These are phyloP conservation scores for Temnothorax curvispinosus DNA, from an alignment of 1,140 invertebrate species.

Conservation along the genomic window DNA sequence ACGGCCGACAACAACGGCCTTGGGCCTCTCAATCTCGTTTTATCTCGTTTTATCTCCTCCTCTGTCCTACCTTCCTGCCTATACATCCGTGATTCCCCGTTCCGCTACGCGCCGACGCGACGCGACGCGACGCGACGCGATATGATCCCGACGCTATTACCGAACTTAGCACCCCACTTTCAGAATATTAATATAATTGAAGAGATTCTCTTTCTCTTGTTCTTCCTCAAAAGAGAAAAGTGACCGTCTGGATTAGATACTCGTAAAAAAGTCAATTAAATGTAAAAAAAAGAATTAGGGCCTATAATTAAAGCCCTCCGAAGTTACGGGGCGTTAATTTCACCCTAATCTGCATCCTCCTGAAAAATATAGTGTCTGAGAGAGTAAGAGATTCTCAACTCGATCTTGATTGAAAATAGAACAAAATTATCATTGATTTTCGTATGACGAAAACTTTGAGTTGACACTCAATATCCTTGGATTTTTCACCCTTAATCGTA, in stretches of 20 bases:
- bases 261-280: not conserved
- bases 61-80: conserved; percentile 54
- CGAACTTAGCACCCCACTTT: conserved; percentile 11
- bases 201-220: not conserved
- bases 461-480: not conserved
- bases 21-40: conserved; percentile 62
- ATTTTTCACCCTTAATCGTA: not conserved
- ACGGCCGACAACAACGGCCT: conserved; percentile 77
- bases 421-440: not conserved
- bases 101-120: conserved; percentile 20
- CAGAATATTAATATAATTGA: conserved; percentile 1
- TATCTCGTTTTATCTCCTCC: conserved; percentile 36
- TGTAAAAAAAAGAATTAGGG: not conserved
- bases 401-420: not conserved
- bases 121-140: not conserved
- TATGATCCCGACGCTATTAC: not conserved
- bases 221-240: not conserved
- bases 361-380: no score
- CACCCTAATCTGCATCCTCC: not conserved
- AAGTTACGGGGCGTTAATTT: not conserved
- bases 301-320: not conserved
- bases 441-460: not conserved
- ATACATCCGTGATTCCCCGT: conserved; percentile 38
- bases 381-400: not conserved
- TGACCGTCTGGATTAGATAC: not conserved